Evolutionary conservation across 2,888 invertebrate species (phyloP).

Genomic region (Cylloceria caligata): DNA sequence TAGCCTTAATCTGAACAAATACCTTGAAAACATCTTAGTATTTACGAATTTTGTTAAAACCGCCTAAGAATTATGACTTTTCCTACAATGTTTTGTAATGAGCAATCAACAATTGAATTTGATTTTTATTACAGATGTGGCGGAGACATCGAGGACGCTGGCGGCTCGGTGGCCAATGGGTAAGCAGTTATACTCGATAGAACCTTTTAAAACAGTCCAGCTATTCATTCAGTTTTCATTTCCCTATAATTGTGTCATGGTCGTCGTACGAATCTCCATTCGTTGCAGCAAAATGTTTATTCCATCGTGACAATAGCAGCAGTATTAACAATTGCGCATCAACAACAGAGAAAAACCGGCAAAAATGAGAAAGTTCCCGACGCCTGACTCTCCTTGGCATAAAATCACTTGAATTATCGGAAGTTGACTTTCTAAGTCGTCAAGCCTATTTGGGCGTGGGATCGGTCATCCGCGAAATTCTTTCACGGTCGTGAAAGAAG

Average conservation of each 20-base stretch:
- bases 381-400: conserved; percentile 41
- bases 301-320: conserved; percentile 16
- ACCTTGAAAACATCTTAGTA: conserved; percentile 2
- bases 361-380: conserved; percentile 42
- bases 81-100: conserved; percentile 4
- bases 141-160: conserved; percentile 62
- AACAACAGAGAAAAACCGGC: conserved; percentile 39
- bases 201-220: conserved; percentile 12
- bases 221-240: conserved; percentile 53
- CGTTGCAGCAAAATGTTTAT: conserved; percentile 35
- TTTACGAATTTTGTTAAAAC: neutral
- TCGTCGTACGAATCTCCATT: conserved; percentile 17
- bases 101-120: conserved; percentile 24
- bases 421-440: conserved; percentile 16
- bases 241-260: conserved; percentile 12
- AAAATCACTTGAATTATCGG: conserved; percentile 61
- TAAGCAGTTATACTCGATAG: conserved; percentile 70
- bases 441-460: conserved; percentile 21
- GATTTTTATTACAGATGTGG: conserved; percentile 75
- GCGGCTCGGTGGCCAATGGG: conserved; percentile 79
- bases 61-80: neutral
- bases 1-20: neutral
- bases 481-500: conserved; percentile 52
- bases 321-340: conserved; percentile 28
- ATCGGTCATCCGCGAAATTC: conserved; percentile 58